Conservation (phyloP, 2,888 invertebrate species). For the Dromius quadrimaculatus region DNA sequence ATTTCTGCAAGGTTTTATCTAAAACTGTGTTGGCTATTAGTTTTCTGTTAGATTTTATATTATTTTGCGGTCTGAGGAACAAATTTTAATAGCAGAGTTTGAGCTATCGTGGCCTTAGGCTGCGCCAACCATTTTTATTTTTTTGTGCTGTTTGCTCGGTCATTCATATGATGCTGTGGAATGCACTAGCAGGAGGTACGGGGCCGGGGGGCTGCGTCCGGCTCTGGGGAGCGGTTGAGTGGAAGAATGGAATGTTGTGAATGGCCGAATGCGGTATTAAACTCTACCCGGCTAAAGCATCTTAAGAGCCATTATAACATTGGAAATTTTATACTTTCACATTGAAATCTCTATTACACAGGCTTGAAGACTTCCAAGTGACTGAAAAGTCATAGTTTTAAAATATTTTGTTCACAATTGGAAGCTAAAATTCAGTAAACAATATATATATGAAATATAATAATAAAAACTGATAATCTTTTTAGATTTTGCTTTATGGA, state of each 20-base stretch:
- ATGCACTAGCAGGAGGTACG: conserved; percentile 61
- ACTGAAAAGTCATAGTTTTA: no score
- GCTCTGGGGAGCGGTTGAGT: conserved; percentile 50
- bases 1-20: conserved; percentile 12
- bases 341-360: no score
- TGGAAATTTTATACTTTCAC: no score
- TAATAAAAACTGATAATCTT: neutral
- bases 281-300: conserved; percentile 25
- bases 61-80: conserved; percentile 6
- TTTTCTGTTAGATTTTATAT: conserved; percentile 16
- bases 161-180: conserved; percentile 68
- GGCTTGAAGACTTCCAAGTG: no score
- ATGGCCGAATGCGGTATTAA: conserved; percentile 51
- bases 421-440: no score
- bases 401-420: no score
- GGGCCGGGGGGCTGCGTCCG: conserved; percentile 39
- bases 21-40: conserved; percentile 9
- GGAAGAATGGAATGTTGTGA: conserved; percentile 51
- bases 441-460: no score
- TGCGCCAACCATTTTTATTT: conserved; percentile 56
- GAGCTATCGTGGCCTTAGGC: conserved; percentile 20
- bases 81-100: conserved; percentile 10
- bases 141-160: conserved; percentile 66
- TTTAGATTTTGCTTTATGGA: neutral
- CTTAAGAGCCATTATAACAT: conserved; percentile 19